These are phyloP conservation scores for Sebastes fasciatus DNA, from an alignment of 2,113 vertebrate genomes.

Conservation along the genomic window DNA sequence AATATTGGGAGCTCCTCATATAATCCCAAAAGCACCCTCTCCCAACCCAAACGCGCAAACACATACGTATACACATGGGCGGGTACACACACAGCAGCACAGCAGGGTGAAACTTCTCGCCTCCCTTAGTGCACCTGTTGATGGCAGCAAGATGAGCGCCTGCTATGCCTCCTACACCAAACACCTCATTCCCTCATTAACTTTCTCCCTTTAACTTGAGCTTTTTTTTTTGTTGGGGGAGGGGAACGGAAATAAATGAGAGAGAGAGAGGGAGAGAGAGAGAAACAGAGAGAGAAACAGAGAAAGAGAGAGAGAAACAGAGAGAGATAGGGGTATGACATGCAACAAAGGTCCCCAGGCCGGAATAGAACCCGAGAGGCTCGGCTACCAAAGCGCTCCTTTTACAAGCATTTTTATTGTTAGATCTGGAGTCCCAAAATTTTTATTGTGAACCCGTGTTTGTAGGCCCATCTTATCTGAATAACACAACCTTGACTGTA, in stretches of 20 bases:
- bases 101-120: slow-evolving; percentile 47
- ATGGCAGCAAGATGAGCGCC: slow-evolving; percentile 21
- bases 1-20: neutral
- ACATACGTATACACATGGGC: neutral
- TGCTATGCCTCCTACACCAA: slow-evolving; percentile 45
- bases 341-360: neutral
- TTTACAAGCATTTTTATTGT: no score
- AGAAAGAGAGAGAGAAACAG: neutral
- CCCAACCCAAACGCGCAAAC: neutral
- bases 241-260: neutral
- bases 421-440: no score
- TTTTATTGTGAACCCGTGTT: no score
- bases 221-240: no score
- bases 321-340: neutral
- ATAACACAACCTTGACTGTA: no score
- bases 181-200: slow-evolving; percentile 23
- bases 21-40: neutral
- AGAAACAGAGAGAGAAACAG: neutral
- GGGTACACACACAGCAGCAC: neutral
- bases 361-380: neutral
- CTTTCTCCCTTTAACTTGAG: neutral
- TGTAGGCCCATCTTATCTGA: no score
- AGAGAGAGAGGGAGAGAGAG: neutral
- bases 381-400: no score
- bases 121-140: slow-evolving; percentile 56